Conservation (phyloP, 2,113 vertebrate species). For the Verasper variegatus region DNA sequence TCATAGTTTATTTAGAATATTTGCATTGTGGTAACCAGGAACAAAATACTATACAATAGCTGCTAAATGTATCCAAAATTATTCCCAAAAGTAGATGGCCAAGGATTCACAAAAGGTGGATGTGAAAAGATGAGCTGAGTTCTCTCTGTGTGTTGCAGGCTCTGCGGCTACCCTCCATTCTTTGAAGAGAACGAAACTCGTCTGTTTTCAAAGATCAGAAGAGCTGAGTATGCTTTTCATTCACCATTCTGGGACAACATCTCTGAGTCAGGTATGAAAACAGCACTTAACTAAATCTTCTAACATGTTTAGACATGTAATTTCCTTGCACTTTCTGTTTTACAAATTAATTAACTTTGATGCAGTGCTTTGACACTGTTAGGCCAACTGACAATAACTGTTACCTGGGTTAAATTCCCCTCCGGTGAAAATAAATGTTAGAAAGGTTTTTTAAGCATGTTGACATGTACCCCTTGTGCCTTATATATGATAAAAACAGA, state of each 20-base stretch:
- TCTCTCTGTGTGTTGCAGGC: conserved; percentile 71
- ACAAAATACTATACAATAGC: background rate
- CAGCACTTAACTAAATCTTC: too few species aligned
- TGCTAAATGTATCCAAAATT: background rate
- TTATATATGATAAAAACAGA: too few species aligned
- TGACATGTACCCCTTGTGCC: too few species aligned
- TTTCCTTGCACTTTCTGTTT: too few species aligned
- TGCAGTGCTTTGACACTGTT: too few species aligned
- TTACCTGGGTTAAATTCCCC: too few species aligned
- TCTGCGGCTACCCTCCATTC: conserved; percentile 96
- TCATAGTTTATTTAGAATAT: background rate
- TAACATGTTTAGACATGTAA: too few species aligned
- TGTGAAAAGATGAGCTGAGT: background rate
- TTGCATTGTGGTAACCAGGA: background rate
- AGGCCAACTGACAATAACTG: too few species aligned
- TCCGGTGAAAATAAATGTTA: too few species aligned
- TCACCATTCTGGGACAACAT: conserved; percentile 95
- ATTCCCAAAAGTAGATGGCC: background rate
- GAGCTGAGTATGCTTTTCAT: conserved; percentile 92
- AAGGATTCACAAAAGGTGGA: background rate
- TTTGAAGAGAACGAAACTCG: conserved; percentile 93
- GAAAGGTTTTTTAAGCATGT: too few species aligned
- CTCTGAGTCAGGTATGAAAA: conserved; percentile 89
- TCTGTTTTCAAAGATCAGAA: conserved; percentile 93
- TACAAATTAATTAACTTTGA: too few species aligned